Conservation (phyloP, 1,140 invertebrate genomes). For the Physella acuta region DNA sequence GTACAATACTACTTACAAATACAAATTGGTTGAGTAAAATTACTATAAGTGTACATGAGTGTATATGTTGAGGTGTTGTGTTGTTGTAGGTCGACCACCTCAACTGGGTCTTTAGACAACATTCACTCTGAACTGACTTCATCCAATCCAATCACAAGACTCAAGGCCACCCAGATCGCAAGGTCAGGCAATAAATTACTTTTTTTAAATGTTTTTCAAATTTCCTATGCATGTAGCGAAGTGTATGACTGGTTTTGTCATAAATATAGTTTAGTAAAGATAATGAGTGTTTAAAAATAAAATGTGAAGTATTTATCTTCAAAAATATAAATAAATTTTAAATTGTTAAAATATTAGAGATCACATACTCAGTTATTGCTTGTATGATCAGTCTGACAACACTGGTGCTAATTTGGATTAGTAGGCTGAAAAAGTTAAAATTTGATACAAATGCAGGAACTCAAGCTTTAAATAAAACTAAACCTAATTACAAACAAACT, state of each 20-base stretch:
- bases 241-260: neutral
- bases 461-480: too few species aligned
- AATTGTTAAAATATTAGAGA: neutral
- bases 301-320: neutral
- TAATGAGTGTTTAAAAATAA: neutral
- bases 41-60: too few species aligned
- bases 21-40: too few species aligned
- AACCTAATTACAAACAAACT: too few species aligned
- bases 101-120: too few species aligned
- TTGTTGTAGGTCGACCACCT: too few species aligned
- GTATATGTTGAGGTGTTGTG: too few species aligned
- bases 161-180: slow-evolving; percentile 30
- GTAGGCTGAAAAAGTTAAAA: too few species aligned
- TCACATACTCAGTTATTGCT: neutral
- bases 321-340: neutral
- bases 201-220: neutral
- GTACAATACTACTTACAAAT: too few species aligned
- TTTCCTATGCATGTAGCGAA: neutral
- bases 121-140: slow-evolving; percentile 36
- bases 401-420: too few species aligned
- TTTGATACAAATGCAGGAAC: too few species aligned
- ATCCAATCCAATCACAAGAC: slow-evolving; percentile 32
- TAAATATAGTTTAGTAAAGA: neutral
- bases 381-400: too few species aligned
- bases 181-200: slow-evolving; percentile 31